phyloP scores from a whole-genome alignment of 2,888 invertebrate genomes.

The Harmothoe impar region DNA sequence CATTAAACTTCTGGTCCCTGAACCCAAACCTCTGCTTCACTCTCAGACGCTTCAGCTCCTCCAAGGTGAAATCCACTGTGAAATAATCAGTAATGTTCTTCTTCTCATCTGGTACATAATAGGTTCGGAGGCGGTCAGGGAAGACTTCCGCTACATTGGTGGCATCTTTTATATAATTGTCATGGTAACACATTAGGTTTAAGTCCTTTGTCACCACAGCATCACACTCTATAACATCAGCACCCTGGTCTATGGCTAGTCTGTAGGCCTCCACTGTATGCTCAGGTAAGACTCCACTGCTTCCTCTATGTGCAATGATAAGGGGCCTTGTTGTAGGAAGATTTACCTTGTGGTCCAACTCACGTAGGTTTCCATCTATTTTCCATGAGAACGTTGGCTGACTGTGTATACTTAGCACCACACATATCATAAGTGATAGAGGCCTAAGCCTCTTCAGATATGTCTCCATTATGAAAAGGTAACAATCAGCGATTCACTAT shows the following conservation, averaged over 20 bases:
- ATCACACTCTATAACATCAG: conserved; percentile 73
- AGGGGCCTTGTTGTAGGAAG: conserved; percentile 68
- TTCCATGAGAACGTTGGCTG: no score
- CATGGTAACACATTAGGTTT: conserved; percentile 70
- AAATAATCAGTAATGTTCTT: conserved; percentile 69
- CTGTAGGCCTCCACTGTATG: conserved; percentile 69
- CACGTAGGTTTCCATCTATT: no score
- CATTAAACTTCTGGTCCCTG: conserved; percentile 69
- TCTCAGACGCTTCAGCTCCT: conserved; percentile 68
- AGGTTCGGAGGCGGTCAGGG: conserved; percentile 61
- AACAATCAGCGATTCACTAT: no score
- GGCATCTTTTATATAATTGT: conserved; percentile 68
- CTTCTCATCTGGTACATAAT: conserved; percentile 61
- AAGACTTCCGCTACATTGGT: conserved; percentile 69
- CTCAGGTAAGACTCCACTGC: conserved; percentile 71
- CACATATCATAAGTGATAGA: no score
- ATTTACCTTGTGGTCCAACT: conserved; percentile 63
- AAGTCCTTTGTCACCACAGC: conserved; percentile 70
- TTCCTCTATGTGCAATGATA: conserved; percentile 73
- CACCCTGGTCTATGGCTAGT: conserved; percentile 71
- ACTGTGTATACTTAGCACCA: no score
- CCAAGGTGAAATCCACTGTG: conserved; percentile 71
- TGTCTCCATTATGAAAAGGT: no score
- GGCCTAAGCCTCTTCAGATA: no score
- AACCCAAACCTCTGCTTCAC: conserved; percentile 64